Percentiles rank a stretch among this genome's conserved stretches.
Conservation (phyloP, 2,888 invertebrate species). For the Machimus atricapillus region DNA sequence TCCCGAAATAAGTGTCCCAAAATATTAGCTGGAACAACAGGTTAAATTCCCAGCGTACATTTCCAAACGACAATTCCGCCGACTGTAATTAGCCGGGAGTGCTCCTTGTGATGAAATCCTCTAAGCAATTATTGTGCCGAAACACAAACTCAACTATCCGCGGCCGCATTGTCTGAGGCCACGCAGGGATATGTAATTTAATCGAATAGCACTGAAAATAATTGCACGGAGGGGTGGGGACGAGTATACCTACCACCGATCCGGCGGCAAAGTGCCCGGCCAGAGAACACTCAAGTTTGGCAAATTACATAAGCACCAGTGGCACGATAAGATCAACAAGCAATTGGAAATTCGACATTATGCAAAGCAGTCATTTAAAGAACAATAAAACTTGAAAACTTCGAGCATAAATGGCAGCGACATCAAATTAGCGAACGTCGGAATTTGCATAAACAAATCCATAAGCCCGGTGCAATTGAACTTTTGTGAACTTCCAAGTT, state of each 20-base stretch:
- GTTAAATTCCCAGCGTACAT: not conserved
- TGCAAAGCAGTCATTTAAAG: constrained; percentile 35
- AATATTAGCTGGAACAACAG: not conserved
- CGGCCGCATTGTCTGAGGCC: not conserved
- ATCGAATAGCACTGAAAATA: constrained; percentile 2
- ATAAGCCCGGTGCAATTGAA: constrained; percentile 21
- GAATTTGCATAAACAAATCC: constrained; percentile 45
- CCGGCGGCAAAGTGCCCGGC: not conserved
- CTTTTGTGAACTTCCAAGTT: constrained; percentile 18
- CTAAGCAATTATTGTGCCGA: not conserved
- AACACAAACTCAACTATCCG: not conserved
- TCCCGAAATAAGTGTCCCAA: not conserved
- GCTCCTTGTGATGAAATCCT: not conserved
- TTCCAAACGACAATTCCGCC: not conserved
- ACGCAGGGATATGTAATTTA: not conserved
- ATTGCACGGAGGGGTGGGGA: not conserved
- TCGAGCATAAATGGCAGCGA: constrained; percentile 42
- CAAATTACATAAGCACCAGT: constrained; percentile 29
- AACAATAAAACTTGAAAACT: constrained; percentile 31
- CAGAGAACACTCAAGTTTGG: constrained; percentile 23
- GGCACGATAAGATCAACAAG: constrained; percentile 40
- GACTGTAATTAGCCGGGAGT: not conserved
- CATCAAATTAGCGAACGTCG: constrained; percentile 45
- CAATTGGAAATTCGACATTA: constrained; percentile 42
- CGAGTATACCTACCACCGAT: too few species aligned